Conservation (phyloP, 2,888 invertebrate species). For the Parapristionchus giblindavisi region DNA sequence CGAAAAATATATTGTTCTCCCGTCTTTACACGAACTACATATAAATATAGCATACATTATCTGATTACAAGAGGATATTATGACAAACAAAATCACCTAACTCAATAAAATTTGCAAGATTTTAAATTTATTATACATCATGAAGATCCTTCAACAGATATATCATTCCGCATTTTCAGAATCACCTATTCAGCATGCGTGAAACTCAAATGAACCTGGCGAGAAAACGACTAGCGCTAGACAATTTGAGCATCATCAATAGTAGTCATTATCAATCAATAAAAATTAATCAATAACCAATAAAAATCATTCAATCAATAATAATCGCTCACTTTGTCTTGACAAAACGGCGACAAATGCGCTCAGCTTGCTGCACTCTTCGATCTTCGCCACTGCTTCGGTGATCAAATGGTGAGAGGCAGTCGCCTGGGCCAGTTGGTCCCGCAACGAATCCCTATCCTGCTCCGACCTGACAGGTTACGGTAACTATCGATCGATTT, state of each 20-base stretch:
- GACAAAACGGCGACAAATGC: slow-evolving; percentile 86
- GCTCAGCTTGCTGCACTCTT: slow-evolving; percentile 72
- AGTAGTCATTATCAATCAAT: not conserved
- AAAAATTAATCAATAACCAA: not conserved
- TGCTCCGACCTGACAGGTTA: slow-evolving; percentile 45
- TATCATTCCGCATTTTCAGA: too few species aligned
- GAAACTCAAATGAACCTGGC: too few species aligned
- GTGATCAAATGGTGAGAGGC: slow-evolving; percentile 37
- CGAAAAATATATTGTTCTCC: too few species aligned
- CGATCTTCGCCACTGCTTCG: slow-evolving; percentile 37
- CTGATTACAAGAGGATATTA: too few species aligned
- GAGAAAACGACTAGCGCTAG: not conserved
- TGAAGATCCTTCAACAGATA: too few species aligned
- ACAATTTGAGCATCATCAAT: not conserved
- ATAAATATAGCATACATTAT: too few species aligned
- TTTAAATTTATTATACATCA: too few species aligned
- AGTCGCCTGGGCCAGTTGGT: slow-evolving; percentile 46
- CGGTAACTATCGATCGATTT: not conserved
- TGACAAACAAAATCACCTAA: too few species aligned
- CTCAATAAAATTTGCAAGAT: too few species aligned
- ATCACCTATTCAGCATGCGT: too few species aligned
- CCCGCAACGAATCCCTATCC: slow-evolving; percentile 50
- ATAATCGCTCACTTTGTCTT: slow-evolving; percentile 79
- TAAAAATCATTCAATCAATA: not conserved
- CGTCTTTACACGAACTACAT: too few species aligned